Base-by-base conservation (phyloP, 2,797 vertebrate genomes). In the Bryconaethiops microstoma region DNA sequence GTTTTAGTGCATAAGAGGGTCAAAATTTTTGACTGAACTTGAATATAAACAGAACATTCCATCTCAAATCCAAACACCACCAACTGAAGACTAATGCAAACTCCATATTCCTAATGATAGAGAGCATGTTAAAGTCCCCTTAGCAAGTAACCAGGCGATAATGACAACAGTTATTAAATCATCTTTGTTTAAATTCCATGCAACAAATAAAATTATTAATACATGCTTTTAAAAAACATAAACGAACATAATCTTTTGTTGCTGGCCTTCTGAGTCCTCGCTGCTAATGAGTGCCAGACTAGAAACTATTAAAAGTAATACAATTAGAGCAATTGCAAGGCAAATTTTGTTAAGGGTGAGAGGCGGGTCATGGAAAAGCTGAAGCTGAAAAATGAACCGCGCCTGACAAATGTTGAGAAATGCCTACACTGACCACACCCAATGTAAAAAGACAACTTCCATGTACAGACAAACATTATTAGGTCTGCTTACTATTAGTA, bases 401-500 rank as follows among this genome's bases (percentile, higher is more conserved):
- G 8, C 21, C 70, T 39, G 52, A 42, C 17, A 8, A 17, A 25
- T n/a, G 23, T 14, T 13, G 13, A 14, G 13, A 52, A 45, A 8
- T 45, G 42, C 2, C 42, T 1, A 12, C 17, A 64, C 12, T 13
- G 9, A 39, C 63, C 7, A 5, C 2, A 6, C 17, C 39, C 8
- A 39, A n/a, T n/a, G 39, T 68, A 5, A 45, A 42, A 9, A n/a
- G 14, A 39, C 39, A 19, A 67, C 40, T 67, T 19, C 64, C 35
- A 19, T 0, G 1, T n/a, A 19, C 14, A 52, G 23, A 70, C 6
- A 17, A 19, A 29, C n/a, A 72, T 57, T 19, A 55, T 1, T 35
- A 55, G 17, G 9, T 64, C 48, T 63, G 80, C 95, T 96, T 91
- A 98, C 97, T 94, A 21, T 90, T 93, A 85, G 88, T 90, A 87